Evolutionary conservation across 30 jellyfish, hydroid and myxozoan species (phyloP).

Genomic region (Turritopsis dohrnii): DNA sequence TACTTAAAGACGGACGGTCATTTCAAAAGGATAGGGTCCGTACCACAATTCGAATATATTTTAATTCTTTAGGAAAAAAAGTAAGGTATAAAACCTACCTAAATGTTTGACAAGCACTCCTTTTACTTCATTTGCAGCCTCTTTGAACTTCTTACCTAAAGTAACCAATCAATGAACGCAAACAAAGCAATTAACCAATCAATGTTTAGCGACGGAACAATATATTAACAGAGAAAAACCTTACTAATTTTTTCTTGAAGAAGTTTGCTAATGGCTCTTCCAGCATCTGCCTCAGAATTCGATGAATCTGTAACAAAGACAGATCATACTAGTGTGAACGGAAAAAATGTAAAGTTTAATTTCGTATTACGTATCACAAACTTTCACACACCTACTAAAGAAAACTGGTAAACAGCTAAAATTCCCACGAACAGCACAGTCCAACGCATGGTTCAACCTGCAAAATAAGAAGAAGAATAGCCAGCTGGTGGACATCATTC

Average conservation of each 20-base stretch:
- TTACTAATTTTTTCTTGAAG: slow-evolving; percentile 35
- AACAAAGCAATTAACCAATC: neutral
- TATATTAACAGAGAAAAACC: neutral
- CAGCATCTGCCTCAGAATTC: slow-evolving; percentile 41
- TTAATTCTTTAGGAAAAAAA: too few relatives aligned
- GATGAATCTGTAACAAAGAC: slow-evolving; percentile 37
- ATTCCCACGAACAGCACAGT: neutral
- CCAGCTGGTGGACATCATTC: too few relatives aligned
- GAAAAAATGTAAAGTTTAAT: too few relatives aligned
- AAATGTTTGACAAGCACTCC: slow-evolving; percentile 40
- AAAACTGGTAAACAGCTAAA: neutral
- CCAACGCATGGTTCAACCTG: neutral
- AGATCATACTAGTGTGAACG: too few relatives aligned
- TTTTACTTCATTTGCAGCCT: slow-evolving; percentile 40
- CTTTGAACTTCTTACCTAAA: slow-evolving; percentile 29
- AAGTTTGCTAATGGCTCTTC: slow-evolving; percentile 30
- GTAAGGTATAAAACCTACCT: slow-evolving; percentile 18
- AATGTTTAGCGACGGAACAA: neutral
- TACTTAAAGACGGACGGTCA: too few relatives aligned
- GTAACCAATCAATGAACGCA: neutral
- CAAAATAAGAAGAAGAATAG: too few relatives aligned
- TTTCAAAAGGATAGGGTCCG: too few relatives aligned
- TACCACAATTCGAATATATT: too few relatives aligned
- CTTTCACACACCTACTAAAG: neutral
- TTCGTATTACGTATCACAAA: neutral